phyloP scores from a whole-genome alignment of 2,888 invertebrate species.

The Hypena proboscidalis region DNA sequence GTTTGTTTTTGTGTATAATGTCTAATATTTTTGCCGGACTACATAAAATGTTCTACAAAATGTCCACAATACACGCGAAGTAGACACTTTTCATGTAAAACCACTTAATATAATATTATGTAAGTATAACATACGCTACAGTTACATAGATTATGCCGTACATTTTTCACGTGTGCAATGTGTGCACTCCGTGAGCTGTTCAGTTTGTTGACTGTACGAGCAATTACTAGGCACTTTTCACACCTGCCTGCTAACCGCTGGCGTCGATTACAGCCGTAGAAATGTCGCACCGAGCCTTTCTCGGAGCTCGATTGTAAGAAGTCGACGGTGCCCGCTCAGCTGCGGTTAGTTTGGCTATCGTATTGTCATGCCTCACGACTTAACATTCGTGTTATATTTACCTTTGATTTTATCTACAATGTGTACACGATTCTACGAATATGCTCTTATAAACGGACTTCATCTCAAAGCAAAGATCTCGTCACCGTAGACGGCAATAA shows the following conservation, averaged over 20 bases:
- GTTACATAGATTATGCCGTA: slow-evolving; percentile 11
- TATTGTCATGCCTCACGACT: slow-evolving; percentile 49
- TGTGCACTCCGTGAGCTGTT: slow-evolving; percentile 11
- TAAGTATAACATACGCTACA: too few relatives aligned
- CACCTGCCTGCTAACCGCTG: slow-evolving; percentile 72
- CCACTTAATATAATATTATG: too few relatives aligned
- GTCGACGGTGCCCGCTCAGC: slow-evolving; percentile 41
- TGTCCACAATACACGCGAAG: too few relatives aligned
- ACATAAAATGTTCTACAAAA: too few relatives aligned
- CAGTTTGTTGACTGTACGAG: slow-evolving; percentile 57
- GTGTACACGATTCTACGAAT: slow-evolving; percentile 47
- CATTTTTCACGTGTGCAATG: slow-evolving; percentile 19
- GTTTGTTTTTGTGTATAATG: too few relatives aligned
- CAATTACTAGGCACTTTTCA: slow-evolving; percentile 79
- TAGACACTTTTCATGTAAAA: too few relatives aligned
- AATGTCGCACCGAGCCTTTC: slow-evolving; percentile 67
- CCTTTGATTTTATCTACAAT: slow-evolving; percentile 49
- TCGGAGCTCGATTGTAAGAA: slow-evolving; percentile 46
- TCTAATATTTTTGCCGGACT: too few relatives aligned
- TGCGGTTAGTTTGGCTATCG: slow-evolving; percentile 33
- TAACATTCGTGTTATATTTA: slow-evolving; percentile 45
- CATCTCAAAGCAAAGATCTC: too few relatives aligned
- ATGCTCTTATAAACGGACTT: too few relatives aligned
- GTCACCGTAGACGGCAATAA: too few relatives aligned
- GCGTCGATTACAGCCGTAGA: slow-evolving; percentile 57